A percentile compares a stretch with the other conserved stretches of the same genome.
Evolutionary conservation across 2,888 invertebrate species (phyloP).

Genomic region (Meteorus cinctellus): DNA sequence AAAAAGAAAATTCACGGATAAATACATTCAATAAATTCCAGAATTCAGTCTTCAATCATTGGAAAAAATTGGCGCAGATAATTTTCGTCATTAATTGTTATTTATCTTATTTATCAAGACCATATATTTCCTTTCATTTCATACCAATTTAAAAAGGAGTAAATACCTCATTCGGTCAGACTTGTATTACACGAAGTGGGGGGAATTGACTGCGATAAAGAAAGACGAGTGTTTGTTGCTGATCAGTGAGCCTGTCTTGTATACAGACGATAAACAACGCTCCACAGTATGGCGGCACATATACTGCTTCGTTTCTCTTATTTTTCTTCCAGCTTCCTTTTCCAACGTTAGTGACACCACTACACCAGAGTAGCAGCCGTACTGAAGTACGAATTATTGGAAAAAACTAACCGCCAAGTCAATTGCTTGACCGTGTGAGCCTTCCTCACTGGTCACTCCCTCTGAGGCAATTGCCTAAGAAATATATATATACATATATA

Average conservation of each 20-base stretch:
- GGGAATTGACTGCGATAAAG: constrained; percentile 16
- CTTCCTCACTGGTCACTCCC: constrained; percentile 23
- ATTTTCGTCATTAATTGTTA: neutral
- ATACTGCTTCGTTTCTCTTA: neutral
- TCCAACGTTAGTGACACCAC: constrained; percentile 34
- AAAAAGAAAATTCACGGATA: neutral
- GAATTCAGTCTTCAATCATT: neutral
- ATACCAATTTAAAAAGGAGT: neutral
- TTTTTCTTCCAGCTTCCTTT: constrained; percentile 18
- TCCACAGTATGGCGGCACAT: constrained; percentile 35
- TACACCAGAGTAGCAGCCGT: constrained; percentile 41
- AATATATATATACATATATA: constrained; percentile 3
- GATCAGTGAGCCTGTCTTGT: constrained; percentile 26
- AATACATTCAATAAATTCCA: neutral
- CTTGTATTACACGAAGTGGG: neutral
- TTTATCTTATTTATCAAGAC: neutral
- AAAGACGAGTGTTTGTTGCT: constrained; percentile 35
- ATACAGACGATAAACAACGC: constrained; percentile 46
- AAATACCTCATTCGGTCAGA: constrained; percentile 33
- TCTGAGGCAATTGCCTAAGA: constrained; percentile 46
- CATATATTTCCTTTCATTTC: neutral
- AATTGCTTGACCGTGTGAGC: constrained; percentile 33
- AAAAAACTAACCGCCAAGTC: constrained; percentile 29
- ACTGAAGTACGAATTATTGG: constrained; percentile 41
- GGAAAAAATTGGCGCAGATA: neutral